A percentile compares a stretch with the other conserved stretches of the same genome.
Evolutionary conservation across 1,140 invertebrate species (phyloP).

Genomic region (Zaprionus capensis): DNA sequence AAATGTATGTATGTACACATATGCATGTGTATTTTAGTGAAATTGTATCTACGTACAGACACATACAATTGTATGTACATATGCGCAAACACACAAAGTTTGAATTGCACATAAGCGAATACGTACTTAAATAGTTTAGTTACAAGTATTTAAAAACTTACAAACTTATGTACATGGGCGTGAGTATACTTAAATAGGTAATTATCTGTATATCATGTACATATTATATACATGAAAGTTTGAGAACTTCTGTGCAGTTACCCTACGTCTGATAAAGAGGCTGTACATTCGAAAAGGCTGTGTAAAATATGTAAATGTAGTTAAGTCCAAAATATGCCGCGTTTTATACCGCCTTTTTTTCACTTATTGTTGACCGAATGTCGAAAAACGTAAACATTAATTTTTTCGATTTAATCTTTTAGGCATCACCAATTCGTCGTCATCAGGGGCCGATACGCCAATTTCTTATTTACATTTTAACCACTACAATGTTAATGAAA

Average conservation of each 20-base stretch:
- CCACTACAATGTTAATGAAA: conserved; percentile 31
- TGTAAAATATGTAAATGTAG: background rate
- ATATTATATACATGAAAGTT: conserved; percentile 7
- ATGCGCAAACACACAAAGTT: background rate
- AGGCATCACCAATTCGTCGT: conserved; percentile 38
- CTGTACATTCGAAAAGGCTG: background rate
- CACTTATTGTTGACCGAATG: background rate
- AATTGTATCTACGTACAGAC: conserved; percentile 28
- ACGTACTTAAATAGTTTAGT: background rate
- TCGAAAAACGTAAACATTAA: background rate
- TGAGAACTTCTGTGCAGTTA: background rate
- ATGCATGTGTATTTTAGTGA: background rate
- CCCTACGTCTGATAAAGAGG: background rate
- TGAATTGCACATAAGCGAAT: background rate
- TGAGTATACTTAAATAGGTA: background rate
- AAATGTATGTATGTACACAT: background rate
- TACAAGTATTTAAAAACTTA: background rate
- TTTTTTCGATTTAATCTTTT: conserved; percentile 10
- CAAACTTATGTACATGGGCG: background rate
- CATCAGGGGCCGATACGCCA: conserved; percentile 36
- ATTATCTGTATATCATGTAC: background rate
- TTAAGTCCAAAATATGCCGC: background rate
- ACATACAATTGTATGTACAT: background rate
- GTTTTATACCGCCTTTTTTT: no score
- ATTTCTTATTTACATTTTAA: conserved; percentile 41